Conservation (phyloP, 2,113 vertebrate genomes). For the Gasterosteus aculeatus region DNA sequence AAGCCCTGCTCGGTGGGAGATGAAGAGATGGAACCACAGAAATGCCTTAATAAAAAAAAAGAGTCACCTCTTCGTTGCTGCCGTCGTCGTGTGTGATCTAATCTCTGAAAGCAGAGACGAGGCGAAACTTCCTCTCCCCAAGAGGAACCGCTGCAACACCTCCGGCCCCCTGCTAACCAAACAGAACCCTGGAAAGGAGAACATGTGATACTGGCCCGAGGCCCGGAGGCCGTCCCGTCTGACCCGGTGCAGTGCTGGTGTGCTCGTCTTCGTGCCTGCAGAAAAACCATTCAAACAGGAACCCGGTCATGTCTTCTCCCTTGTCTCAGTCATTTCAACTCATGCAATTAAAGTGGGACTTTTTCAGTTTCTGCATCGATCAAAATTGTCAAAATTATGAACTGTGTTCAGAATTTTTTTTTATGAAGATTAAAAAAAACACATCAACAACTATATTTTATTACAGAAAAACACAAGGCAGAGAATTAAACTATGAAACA, state of each 20-base stretch:
- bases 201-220: not conserved
- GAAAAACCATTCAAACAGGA: not conserved
- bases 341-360: too few relatives aligned
- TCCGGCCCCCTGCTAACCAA: not conserved
- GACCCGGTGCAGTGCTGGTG: constrained; percentile 32
- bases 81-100: not conserved
- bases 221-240: not conserved
- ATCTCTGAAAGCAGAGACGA: not conserved
- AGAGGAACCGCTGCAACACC: not conserved
- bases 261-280: too few relatives aligned
- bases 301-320: not conserved
- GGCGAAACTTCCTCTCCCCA: not conserved
- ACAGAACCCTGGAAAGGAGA: not conserved
- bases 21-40: not conserved
- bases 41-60: not conserved
- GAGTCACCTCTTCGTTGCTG: not conserved
- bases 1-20: not conserved
- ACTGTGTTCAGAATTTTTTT: not conserved
- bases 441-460: too few relatives aligned
- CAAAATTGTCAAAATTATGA: not conserved
- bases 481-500: not conserved
- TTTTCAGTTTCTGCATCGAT: too few relatives aligned
- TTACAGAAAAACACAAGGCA: not conserved
- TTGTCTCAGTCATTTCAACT: not conserved
- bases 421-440: too few relatives aligned